Evolutionary conservation across 2,797 vertebrate species (phyloP), one percentile per base, ranked within the genome.

Genomic region (Liparis tanakae): DNA sequence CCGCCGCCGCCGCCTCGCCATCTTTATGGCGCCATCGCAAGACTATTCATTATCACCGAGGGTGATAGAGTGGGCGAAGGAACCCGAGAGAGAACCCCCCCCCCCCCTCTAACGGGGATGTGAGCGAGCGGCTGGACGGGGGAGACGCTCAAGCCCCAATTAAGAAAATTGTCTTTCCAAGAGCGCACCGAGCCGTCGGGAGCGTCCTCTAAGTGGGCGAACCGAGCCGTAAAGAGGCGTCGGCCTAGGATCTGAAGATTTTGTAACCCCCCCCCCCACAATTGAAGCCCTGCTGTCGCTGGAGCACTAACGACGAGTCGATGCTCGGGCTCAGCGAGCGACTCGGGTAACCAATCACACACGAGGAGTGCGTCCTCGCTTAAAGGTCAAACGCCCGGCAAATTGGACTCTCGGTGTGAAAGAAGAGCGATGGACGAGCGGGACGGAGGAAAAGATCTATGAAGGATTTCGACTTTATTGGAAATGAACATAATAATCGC

Each of bases 11-110:
- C 82, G 78, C 83, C 76, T 91, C 87, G 78, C 88, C 87, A 66
- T 85, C 89, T 93, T 94, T 92, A 94, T 90, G 88, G 91, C 84
- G 87, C 84, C 61, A 72, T 82, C 88, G 84, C 69, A 92, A 92
- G 87, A 88, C 89, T 86, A 89, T 93, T 92, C 87, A 91, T 93
- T 89, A 90, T 78, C 9, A 44, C 73, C 9, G 69, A 71, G 84
- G 78, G 79, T n/a, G n/a, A n/a, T n/a, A 30, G 25, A 30, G 25
- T 30, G 25, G 25, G 25, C 25, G 25, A 30, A 30, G 25, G 25
- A 30, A 30, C 25, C 25, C 25, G 25, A 30, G 25, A 30, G 25
- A 30, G 25, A 30, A 30, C n/a, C n/a, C n/a, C n/a, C n/a, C n/a
- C n/a, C n/a, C n/a, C n/a, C n/a, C n/a, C n/a, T n/a, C n/a, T n/a